Base-by-base conservation (phyloP, 2,113 vertebrate genomes). In the Cephalopterus ornatus region DNA sequence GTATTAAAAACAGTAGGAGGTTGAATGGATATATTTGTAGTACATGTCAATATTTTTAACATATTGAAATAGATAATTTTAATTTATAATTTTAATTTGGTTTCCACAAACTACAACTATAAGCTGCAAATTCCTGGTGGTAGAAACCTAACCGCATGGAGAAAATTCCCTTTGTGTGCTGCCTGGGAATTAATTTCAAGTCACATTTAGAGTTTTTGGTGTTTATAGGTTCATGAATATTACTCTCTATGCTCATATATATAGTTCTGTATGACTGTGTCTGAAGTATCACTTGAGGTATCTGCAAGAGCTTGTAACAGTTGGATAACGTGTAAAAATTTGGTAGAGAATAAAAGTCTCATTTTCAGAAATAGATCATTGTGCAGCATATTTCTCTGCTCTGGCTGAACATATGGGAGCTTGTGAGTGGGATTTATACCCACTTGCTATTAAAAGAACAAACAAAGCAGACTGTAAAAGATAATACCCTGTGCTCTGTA, bases 361-460 rank as follows among this genome's bases (percentile, higher is more conserved):
- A 42, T 89, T 89, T 94, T 91, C 81, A 85, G 81, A 91, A 85
- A 33, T 4, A 88, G 35, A 72, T 87, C 53, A 81, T 49, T 41
- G 7, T 65, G 52, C 35, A 84, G 24, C 18, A 65, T 68, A 85
- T 94, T 93, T 76, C 24, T 68, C 14, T 80, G 18, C 33, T 83
- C 53, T 88, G 42, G 41, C 22, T 79, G 74, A 95, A 68, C 81
- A 76, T 91, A 94, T 85, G 87, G 74, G 70, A 85, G 32, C 9
- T 88, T 79, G 55, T 53, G 37, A 73, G 28, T 62, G 20, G 39
- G 35, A 61, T 77, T 89, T 96, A 85, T 79, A 95, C 55, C 59
- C 50, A 50, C 14, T 66, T 89, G 55, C 66, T 91, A 89, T 89
- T 90, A 95, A 93, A 96, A 94, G 88, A 92, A 85, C 49, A 91